Evolutionary conservation across 2,113 vertebrate genomes (phyloP).

Genomic region (Pedionomus torquatus): DNA sequence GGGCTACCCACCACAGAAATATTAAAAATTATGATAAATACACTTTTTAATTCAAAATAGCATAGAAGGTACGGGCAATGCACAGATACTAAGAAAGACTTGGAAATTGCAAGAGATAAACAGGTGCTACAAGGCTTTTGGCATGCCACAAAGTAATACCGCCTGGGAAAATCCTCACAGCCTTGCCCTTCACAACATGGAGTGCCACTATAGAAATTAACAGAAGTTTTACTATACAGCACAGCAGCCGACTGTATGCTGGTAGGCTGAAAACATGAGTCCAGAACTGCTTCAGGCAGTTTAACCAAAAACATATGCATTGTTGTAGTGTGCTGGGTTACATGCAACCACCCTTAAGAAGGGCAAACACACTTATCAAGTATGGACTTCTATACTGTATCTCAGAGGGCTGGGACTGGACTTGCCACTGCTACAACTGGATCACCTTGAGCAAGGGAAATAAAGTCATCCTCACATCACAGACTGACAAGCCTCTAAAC

Average conservation of each 20-base stretch:
- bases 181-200: neutral
- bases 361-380: neutral
- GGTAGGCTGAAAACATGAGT: neutral
- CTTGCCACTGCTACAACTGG: neutral
- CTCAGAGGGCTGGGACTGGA: neutral
- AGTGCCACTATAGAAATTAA: neutral
- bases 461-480: neutral
- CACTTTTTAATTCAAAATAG: neutral
- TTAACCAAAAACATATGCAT: neutral
- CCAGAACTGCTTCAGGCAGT: neutral
- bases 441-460: neutral
- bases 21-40: neutral
- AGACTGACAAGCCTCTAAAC: neutral
- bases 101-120: neutral
- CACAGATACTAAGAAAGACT: neutral
- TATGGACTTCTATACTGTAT: neutral
- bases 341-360: neutral
- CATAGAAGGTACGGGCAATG: neutral
- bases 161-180: neutral
- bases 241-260: neutral
- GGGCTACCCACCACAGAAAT: neutral
- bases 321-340: neutral
- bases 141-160: neutral
- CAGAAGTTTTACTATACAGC: neutral
- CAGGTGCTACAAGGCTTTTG: neutral